phyloP scores from a whole-genome alignment of 2,797 vertebrate genomes.

The Cottoperca gobio region DNA sequence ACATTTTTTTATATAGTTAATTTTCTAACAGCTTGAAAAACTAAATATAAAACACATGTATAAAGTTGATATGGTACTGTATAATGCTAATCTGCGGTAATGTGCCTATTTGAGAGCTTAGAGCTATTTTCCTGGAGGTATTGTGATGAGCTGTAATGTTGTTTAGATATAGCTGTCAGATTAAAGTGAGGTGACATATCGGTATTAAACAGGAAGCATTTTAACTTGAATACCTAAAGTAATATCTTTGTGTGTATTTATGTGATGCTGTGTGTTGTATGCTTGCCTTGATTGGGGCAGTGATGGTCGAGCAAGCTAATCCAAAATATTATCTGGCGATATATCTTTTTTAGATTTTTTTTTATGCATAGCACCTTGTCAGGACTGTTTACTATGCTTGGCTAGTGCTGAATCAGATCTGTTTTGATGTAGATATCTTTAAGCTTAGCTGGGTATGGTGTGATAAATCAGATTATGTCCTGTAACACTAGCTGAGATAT shows the following conservation, averaged over 20 bases:
- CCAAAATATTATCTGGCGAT: constrained; percentile 43
- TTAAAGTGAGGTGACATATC: constrained; percentile 29
- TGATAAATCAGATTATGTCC: constrained; percentile 54
- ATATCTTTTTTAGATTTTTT: constrained; percentile 27
- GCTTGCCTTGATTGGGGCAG: background rate
- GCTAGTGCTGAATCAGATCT: constrained; percentile 51
- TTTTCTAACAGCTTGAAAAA: background rate
- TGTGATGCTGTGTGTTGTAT: constrained; percentile 3
- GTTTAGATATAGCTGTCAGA: constrained; percentile 46
- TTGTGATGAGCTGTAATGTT: constrained; percentile 27
- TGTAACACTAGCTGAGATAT: constrained; percentile 44
- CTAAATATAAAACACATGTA: constrained; percentile 24
- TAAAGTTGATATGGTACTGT: constrained; percentile 15
- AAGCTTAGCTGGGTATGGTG: constrained; percentile 40
- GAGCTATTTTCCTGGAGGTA: constrained; percentile 24
- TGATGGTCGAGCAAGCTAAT: constrained; percentile 39
- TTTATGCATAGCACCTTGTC: constrained; percentile 43
- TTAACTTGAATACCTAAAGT: constrained; percentile 10
- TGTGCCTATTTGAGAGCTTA: constrained; percentile 17
- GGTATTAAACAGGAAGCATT: constrained; percentile 22
- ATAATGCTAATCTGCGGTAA: constrained; percentile 26
- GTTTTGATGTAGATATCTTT: constrained; percentile 55
- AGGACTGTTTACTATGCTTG: constrained; percentile 29
- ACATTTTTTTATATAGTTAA: background rate
- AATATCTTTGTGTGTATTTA: constrained; percentile 21